phyloP scores from a whole-genome alignment of 2,797 vertebrate genomes.

The Enteromius mattozi region DNA sequence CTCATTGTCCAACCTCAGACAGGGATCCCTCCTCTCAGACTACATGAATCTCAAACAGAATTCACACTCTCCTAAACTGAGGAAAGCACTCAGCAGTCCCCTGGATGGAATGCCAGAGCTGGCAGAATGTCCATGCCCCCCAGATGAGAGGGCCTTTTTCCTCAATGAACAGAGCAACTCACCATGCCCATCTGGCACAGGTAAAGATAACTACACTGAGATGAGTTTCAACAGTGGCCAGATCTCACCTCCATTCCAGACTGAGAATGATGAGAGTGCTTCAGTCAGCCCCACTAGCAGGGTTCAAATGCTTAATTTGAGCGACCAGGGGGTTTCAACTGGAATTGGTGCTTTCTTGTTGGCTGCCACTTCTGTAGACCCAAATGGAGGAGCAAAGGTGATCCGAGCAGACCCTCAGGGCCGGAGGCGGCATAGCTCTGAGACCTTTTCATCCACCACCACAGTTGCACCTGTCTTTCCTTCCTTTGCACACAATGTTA shows the following conservation, averaged over 20 bases:
- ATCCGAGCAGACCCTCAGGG: slow-evolving; percentile 94
- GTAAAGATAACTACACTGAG: slow-evolving; percentile 89
- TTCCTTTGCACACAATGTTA: slow-evolving; percentile 91
- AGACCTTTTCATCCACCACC: slow-evolving; percentile 97
- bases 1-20: slow-evolving; percentile 73
- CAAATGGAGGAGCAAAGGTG: slow-evolving; percentile 92
- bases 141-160: slow-evolving; percentile 66
- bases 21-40: slow-evolving; percentile 80
- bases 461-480: slow-evolving; percentile 96
- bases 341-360: slow-evolving; percentile 88
- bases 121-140: slow-evolving; percentile 50
- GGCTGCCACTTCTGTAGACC: slow-evolving; percentile 78
- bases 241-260: slow-evolving; percentile 76
- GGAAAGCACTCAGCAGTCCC: slow-evolving; percentile 54
- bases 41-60: slow-evolving; percentile 87
- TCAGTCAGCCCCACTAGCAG: slow-evolving; percentile 80
- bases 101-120: slow-evolving; percentile 63
- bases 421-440: slow-evolving; percentile 93
- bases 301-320: slow-evolving; percentile 86
- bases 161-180: slow-evolving; percentile 66
- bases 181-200: slow-evolving; percentile 69
- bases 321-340: slow-evolving; percentile 69
- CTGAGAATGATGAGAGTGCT: slow-evolving; percentile 73
- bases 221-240: slow-evolving; percentile 84
- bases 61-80: slow-evolving; percentile 70